Evolutionary conservation across 2,888 invertebrate genomes (phyloP).

Genomic region (Dryococelus australis): DNA sequence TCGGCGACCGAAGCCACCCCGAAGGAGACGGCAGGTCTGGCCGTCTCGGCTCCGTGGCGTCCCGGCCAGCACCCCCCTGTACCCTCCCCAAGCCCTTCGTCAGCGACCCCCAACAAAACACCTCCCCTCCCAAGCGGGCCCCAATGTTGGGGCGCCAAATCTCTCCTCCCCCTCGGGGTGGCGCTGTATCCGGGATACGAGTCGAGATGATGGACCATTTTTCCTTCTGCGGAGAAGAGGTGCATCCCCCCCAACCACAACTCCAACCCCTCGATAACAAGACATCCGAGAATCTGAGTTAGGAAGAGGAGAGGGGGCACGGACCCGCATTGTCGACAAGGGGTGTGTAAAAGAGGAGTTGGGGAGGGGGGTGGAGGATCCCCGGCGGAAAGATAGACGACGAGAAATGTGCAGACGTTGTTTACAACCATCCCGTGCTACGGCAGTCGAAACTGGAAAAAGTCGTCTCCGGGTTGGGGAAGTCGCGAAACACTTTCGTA

Average conservation of each 20-base stretch:
- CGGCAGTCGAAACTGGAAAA: neutral
- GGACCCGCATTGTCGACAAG: too few species aligned
- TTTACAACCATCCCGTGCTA: neutral
- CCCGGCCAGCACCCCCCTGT: neutral
- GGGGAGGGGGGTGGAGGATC: neutral
- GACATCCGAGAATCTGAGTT: neutral
- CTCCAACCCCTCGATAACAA: neutral
- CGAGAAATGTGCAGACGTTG: neutral
- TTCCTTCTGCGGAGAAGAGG: neutral
- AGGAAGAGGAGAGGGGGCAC: neutral
- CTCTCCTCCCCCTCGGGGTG: neutral
- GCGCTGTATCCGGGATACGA: neutral
- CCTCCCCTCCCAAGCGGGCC: neutral
- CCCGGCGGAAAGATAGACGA: neutral
- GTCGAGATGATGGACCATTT: constrained; percentile 16
- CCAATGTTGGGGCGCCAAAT: neutral
- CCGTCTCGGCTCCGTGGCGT: neutral
- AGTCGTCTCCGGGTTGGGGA: neutral
- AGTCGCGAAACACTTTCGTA: neutral
- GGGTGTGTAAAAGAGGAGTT: too few species aligned
- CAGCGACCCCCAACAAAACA: neutral
- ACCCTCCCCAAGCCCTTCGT: neutral
- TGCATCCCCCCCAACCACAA: neutral
- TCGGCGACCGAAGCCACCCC: too few species aligned
- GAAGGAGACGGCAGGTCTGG: neutral